phyloP scores from a whole-genome alignment of 2,888 invertebrate species.

The Agrochola lota region DNA sequence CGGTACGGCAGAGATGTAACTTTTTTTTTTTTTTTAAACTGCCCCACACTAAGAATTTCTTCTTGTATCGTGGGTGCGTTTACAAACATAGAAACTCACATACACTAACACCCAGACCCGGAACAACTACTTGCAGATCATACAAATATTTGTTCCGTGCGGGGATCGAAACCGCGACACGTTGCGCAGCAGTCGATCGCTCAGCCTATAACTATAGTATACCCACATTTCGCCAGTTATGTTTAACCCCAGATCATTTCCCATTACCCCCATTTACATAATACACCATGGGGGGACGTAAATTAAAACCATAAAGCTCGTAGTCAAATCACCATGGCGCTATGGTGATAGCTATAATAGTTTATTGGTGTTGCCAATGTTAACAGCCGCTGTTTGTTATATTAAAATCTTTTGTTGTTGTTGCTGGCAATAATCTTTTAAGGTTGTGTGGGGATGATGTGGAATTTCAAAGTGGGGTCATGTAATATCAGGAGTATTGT shows the following conservation, averaged over 20 bases:
- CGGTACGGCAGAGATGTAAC: not conserved
- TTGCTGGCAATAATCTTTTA: slow-evolving; percentile 38
- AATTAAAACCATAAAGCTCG: slow-evolving; percentile 73
- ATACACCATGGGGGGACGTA: slow-evolving; percentile 64
- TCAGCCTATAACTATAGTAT: too few relatives aligned
- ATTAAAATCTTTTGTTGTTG: slow-evolving; percentile 65
- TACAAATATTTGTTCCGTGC: too few relatives aligned
- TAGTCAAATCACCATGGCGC: slow-evolving; percentile 65
- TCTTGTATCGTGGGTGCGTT: too few relatives aligned
- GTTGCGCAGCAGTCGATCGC: too few relatives aligned
- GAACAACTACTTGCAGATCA: too few relatives aligned
- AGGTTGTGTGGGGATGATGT: slow-evolving; percentile 1
- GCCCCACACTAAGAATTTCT: too few relatives aligned
- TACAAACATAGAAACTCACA: too few relatives aligned
- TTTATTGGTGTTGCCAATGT: slow-evolving; percentile 68
- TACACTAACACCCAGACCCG: too few relatives aligned
- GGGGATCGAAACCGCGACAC: too few relatives aligned
- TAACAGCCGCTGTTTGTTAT: slow-evolving; percentile 63
- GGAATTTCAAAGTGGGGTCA: not conserved
- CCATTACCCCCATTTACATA: slow-evolving; percentile 68
- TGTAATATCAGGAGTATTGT: not conserved
- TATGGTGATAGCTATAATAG: slow-evolving; percentile 62
- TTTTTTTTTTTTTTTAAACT: too few relatives aligned
- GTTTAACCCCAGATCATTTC: slow-evolving; percentile 43
- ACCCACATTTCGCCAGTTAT: not conserved